These are phyloP conservation scores for Mimachlamys varia DNA, from an alignment of 2,888 invertebrate genomes.

Conservation along the genomic window DNA sequence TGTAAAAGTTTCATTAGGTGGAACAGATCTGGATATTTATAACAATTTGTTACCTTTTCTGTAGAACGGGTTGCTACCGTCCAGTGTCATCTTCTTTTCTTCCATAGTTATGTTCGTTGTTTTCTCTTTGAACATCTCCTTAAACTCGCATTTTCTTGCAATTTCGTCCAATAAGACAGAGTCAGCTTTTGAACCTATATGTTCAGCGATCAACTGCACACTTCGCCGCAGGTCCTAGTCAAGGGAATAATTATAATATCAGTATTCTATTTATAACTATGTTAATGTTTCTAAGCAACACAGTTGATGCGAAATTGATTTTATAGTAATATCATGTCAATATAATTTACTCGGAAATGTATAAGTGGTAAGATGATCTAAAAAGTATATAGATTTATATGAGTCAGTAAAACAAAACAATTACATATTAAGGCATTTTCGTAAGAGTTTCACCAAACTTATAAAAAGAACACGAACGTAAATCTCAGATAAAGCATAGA, in stretches of 20 bases:
- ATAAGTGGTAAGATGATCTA: too few relatives aligned
- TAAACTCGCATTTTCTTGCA: slow-evolving; percentile 39
- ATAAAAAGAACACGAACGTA: too few relatives aligned
- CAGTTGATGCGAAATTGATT: background rate
- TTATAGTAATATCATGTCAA: too few relatives aligned
- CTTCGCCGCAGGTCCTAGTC: slow-evolving; percentile 33
- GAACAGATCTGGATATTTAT: too few relatives aligned
- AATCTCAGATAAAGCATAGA: too few relatives aligned
- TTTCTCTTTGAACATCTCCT: slow-evolving; percentile 30
- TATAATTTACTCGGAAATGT: too few relatives aligned
- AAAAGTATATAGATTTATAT: too few relatives aligned
- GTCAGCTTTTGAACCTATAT: background rate
- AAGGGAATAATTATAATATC: background rate
- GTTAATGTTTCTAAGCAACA: background rate
- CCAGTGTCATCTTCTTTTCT: background rate
- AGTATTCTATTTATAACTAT: too few relatives aligned
- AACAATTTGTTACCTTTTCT: slow-evolving; percentile 39
- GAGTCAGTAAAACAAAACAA: too few relatives aligned
- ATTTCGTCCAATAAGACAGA: slow-evolving; percentile 19
- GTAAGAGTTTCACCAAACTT: too few relatives aligned
- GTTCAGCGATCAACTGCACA: slow-evolving; percentile 37
- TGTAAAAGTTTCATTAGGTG: too few relatives aligned
- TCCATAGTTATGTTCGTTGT: background rate
- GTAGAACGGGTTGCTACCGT: slow-evolving; percentile 36
- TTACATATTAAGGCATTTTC: too few relatives aligned